These are phyloP conservation scores for Graphium colonna DNA, from an alignment of 2,888 invertebrate genomes.

Conservation along the genomic window DNA sequence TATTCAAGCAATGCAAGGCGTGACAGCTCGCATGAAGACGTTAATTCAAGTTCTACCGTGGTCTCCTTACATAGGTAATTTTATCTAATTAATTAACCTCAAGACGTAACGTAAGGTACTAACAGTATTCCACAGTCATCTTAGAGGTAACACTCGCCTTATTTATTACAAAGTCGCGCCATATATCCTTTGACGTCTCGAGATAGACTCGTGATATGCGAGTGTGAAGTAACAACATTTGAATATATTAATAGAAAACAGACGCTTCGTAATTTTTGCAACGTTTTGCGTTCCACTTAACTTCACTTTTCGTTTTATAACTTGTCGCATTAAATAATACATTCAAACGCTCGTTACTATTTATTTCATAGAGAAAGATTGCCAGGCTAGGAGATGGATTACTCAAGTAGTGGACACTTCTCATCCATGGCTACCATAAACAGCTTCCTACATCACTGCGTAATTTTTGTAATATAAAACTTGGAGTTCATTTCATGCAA, in stretches of 20 bases:
- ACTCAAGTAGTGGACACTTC: too few species aligned
- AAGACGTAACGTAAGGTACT: slow-evolving; percentile 20
- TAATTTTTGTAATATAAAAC: too few species aligned
- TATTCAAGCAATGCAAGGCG: too few species aligned
- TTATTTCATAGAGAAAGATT: too few species aligned
- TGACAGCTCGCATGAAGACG: slow-evolving; percentile 12
- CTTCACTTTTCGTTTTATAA: slow-evolving; percentile 7
- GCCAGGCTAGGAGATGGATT: too few species aligned
- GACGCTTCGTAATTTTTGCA: not conserved
- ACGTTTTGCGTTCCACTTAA: not conserved
- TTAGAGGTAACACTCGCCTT: slow-evolving; percentile 18
- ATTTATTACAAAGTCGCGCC: slow-evolving; percentile 26
- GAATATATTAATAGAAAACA: slow-evolving; percentile 18
- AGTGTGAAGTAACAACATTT: slow-evolving; percentile 15
- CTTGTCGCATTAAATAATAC: slow-evolving; percentile 2
- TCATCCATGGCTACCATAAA: too few species aligned
- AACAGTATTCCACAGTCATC: slow-evolving; percentile 1
- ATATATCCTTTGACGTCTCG: slow-evolving; percentile 20
- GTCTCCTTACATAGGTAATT: slow-evolving; percentile 19
- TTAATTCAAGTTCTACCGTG: not conserved
- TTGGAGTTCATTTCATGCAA: too few species aligned
- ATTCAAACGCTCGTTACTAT: too few species aligned
- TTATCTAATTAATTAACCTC: slow-evolving; percentile 22
- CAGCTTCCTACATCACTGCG: too few species aligned
- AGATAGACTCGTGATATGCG: slow-evolving; percentile 19